Conservation (phyloP, 2,113 vertebrate species). For the Arvicanthis niloticus region DNA sequence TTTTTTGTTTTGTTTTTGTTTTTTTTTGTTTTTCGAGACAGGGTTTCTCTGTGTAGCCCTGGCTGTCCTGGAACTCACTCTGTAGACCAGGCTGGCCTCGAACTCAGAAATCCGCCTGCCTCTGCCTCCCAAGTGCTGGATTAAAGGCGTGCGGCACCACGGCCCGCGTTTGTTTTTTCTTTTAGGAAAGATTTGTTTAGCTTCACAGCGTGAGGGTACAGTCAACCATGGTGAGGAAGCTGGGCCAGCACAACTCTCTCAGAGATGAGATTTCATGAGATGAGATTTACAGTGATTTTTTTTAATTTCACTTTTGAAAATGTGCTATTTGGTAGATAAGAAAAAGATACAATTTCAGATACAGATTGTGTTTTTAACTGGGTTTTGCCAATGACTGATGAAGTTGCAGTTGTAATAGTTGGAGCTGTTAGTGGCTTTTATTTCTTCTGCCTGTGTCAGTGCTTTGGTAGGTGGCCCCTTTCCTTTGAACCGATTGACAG, state of each 20-base stretch:
- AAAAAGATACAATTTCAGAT: not conserved
- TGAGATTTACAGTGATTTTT: not conserved
- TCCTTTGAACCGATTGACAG: not conserved
- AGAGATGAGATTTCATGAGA: not conserved
- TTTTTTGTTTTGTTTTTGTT: not conserved
- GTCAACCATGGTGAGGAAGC: too few species aligned
- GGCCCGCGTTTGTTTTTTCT: not conserved
- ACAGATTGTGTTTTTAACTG: not conserved
- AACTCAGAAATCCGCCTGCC: too few species aligned
- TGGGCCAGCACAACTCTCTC: not conserved
- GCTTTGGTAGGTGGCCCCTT: not conserved
- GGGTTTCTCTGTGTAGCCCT: too few species aligned
- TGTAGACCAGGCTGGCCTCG: too few species aligned
- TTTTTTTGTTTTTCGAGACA: too few species aligned
- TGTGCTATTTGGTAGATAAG: not conserved
- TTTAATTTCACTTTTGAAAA: conserved; percentile 18
- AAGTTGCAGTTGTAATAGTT: not conserved
- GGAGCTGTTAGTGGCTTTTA: not conserved
- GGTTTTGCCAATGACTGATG: not conserved
- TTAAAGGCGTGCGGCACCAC: too few species aligned
- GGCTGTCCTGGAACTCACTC: too few species aligned
- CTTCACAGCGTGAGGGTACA: not conserved
- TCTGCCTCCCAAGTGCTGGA: too few species aligned
- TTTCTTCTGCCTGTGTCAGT: not conserved
- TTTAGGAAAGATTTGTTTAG: not conserved